phyloP scores from a whole-genome alignment of 2,888 invertebrate genomes.

The Craniophora ligustri region DNA sequence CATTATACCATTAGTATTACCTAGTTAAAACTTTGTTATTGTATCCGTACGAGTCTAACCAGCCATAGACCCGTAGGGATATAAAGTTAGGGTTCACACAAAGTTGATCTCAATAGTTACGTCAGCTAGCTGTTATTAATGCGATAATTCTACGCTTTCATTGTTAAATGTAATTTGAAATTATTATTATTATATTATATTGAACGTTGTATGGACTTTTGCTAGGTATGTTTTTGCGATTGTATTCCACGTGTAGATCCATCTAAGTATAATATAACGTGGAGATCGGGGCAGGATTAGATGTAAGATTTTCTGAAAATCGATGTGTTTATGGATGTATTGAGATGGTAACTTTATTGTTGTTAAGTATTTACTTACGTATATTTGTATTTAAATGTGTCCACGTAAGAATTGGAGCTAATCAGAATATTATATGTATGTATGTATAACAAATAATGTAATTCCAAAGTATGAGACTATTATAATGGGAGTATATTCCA shows the following conservation, averaged over 20 bases:
- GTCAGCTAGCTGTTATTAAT: slow-evolving; percentile 66
- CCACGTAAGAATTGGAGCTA: slow-evolving; percentile 71
- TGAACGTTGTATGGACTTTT: slow-evolving; percentile 74
- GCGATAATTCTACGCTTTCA: slow-evolving; percentile 79
- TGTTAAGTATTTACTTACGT: slow-evolving; percentile 81
- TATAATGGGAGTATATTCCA: slow-evolving; percentile 55
- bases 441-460: slow-evolving; percentile 59
- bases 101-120: slow-evolving; percentile 64
- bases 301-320: slow-evolving; percentile 60
- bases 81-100: slow-evolving; percentile 58
- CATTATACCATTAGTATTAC: slow-evolving; percentile 61
- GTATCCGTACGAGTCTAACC: slow-evolving; percentile 82
- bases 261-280: slow-evolving; percentile 51
- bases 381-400: slow-evolving; percentile 76
- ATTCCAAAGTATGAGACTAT: slow-evolving; percentile 64
- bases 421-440: slow-evolving; percentile 62
- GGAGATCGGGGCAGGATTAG: slow-evolving; percentile 68
- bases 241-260: slow-evolving; percentile 67
- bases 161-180: slow-evolving; percentile 82
- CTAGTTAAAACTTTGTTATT: slow-evolving; percentile 61
- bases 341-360: slow-evolving; percentile 77
- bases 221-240: slow-evolving; percentile 76
- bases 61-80: slow-evolving; percentile 83
- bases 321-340: slow-evolving; percentile 72
- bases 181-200: slow-evolving; percentile 71